Evolutionary conservation across 2,888 invertebrate species (phyloP).

Genomic region (Coenonympha glycerion): DNA sequence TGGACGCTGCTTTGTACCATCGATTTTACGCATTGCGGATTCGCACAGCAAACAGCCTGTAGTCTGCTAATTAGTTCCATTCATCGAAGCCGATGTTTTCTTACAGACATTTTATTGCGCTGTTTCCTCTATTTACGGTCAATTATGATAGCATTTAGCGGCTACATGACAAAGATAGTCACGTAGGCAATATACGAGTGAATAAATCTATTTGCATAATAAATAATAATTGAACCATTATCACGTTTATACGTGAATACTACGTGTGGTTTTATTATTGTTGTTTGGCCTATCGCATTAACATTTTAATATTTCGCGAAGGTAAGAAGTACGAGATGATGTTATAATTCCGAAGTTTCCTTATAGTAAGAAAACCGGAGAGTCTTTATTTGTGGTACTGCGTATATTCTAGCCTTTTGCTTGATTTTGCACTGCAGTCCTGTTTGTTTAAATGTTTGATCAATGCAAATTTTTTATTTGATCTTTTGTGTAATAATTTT

Average conservation of each 20-base stretch:
- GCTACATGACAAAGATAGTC: constrained; percentile 34
- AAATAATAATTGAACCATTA: neutral
- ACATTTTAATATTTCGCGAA: no score
- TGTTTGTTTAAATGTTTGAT: neutral
- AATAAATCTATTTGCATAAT: neutral
- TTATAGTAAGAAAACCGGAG: constrained; percentile 16
- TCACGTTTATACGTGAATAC: neutral
- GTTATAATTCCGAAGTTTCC: neutral
- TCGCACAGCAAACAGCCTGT: neutral
- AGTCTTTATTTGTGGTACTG: constrained; percentile 7
- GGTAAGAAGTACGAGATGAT: neutral
- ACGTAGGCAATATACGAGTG: constrained; percentile 16
- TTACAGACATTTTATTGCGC: constrained; percentile 40
- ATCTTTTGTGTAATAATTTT: neutral
- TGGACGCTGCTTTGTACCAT: constrained; percentile 2
- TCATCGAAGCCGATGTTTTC: constrained; percentile 33
- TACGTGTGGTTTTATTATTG: neutral
- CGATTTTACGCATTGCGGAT: constrained; percentile 5
- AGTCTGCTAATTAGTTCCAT: constrained; percentile 20
- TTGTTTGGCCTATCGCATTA: neutral
- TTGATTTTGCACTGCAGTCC: constrained; percentile 19
- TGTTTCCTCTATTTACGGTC: constrained; percentile 47
- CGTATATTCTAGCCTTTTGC: constrained; percentile 20
- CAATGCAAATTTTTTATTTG: neutral
- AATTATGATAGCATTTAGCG: constrained; percentile 48